Percentiles rank a stretch among this genome's conserved stretches.
Evolutionary conservation across 2,797 vertebrate species (phyloP).

Genomic region (Pseudochaenichthys georgianus): DNA sequence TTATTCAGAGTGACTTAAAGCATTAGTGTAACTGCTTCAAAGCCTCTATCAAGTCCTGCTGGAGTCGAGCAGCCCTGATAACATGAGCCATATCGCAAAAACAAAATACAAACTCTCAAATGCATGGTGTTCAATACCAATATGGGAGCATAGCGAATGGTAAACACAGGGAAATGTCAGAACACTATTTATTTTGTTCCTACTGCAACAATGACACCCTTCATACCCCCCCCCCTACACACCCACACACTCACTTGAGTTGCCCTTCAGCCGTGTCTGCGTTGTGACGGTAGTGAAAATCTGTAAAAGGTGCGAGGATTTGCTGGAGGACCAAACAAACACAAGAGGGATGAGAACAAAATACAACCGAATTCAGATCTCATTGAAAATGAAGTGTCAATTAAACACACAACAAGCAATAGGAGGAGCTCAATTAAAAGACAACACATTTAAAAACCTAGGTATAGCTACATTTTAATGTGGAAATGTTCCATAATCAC

Average conservation of each 20-base stretch:
- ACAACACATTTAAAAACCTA: no score
- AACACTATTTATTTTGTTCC: constrained; percentile 57
- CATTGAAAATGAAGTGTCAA: constrained; percentile 2
- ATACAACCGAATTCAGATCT: not conserved
- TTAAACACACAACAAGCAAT: not conserved
- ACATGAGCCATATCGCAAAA: constrained; percentile 49
- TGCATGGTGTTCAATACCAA: constrained; percentile 44
- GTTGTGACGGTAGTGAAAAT: constrained; percentile 99
- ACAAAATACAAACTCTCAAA: constrained; percentile 46
- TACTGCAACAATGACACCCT: constrained; percentile 26
- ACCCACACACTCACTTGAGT: constrained; percentile 92
- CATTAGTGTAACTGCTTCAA: constrained; percentile 21
- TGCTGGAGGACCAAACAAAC: constrained; percentile 85
- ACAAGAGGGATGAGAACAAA: constrained; percentile 19
- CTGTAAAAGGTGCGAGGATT: constrained; percentile 99
- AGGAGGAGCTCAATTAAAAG: no score
- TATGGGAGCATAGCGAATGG: constrained; percentile 45
- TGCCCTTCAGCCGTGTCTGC: constrained; percentile 97
- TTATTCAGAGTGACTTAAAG: constrained; percentile 28
- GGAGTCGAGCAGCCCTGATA: constrained; percentile 51
- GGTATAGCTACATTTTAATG: no score
- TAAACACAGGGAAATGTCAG: constrained; percentile 60
- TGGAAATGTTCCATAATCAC: no score
- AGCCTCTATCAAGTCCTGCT: constrained; percentile 35
- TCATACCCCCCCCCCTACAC: constrained; percentile 3